Percentiles rank a stretch among this genome's conserved stretches.
Conservation (phyloP, 2,113 vertebrate genomes). For the Callipepla californica region DNA sequence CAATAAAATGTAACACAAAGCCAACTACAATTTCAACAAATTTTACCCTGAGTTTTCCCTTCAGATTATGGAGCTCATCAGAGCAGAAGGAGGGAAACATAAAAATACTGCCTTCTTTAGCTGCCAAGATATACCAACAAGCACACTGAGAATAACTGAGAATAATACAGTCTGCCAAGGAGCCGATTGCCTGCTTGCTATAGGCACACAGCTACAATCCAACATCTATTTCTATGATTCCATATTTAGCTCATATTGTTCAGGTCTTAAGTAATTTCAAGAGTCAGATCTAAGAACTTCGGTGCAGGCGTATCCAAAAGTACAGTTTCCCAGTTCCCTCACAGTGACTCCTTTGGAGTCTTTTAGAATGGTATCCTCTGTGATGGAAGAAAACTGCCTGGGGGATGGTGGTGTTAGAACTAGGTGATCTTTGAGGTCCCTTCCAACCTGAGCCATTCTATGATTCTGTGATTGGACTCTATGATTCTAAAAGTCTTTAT, state of each 20-base stretch:
- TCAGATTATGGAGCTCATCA: not conserved
- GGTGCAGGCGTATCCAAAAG: not conserved
- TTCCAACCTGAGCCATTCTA: no score
- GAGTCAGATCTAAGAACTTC: not conserved
- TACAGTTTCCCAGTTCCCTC: not conserved
- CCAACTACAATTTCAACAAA: not conserved
- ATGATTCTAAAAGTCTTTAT: not conserved
- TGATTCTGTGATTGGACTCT: no score
- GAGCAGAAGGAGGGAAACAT: slow-evolving; percentile 1
- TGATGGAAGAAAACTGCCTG: not conserved
- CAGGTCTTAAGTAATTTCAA: not conserved
- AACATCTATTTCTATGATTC: not conserved
- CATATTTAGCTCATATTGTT: not conserved
- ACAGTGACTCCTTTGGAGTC: not conserved
- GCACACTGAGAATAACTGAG: not conserved
- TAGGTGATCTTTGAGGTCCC: no score
- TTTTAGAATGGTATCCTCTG: not conserved
- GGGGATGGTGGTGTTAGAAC: no score
- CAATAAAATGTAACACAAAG: not conserved
- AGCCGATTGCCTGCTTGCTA: not conserved
- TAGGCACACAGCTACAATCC: not conserved
- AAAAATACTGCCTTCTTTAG: not conserved
- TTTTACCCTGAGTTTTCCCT: not conserved
- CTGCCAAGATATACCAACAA: not conserved
- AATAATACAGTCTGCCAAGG: not conserved